Percentiles rank a stretch among this genome's conserved stretches.
Conservation (phyloP, 2,888 invertebrate genomes). For the Griposia aprilina region DNA sequence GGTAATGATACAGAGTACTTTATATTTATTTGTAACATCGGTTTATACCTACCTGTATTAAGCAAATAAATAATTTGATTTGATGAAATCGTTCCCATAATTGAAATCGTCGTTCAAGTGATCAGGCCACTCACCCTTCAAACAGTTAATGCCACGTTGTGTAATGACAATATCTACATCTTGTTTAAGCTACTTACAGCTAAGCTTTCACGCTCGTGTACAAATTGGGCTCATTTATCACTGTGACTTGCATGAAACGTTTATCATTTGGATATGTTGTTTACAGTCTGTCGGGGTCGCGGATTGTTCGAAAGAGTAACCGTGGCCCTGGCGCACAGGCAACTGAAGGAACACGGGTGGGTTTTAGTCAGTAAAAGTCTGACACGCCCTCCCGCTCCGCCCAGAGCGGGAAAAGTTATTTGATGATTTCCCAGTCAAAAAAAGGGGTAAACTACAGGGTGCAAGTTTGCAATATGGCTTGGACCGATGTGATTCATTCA, state of each 20-base stretch:
- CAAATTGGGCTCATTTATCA: conserved; percentile 59
- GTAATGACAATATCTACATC: conserved; percentile 52
- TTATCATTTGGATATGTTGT: conserved; percentile 30
- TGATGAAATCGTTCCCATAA: conserved; percentile 3
- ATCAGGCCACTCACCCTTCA: conserved; percentile 10
- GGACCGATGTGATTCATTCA: background rate
- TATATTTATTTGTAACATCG: too few species aligned
- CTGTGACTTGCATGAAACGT: conserved; percentile 42
- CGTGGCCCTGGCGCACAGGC: too few species aligned
- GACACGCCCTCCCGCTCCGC: too few species aligned
- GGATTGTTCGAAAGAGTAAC: too few species aligned
- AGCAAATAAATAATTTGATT: too few species aligned
- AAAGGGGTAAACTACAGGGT: background rate
- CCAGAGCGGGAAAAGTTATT: too few species aligned
- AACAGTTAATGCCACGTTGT: conserved; percentile 31
- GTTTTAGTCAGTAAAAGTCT: too few species aligned
- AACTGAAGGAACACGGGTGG: too few species aligned
- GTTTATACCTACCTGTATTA: too few species aligned
- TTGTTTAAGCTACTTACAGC: conserved; percentile 46
- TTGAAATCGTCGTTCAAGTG: conserved; percentile 30
- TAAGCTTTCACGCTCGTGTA: conserved; percentile 46
- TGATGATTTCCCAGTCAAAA: too few species aligned
- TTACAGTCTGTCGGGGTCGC: conserved; percentile 14
- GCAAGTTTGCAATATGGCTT: background rate
- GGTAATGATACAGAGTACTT: too few species aligned